These are phyloP conservation scores for Didymodactylos carnosus DNA, from an alignment of 2,888 invertebrate genomes.

Conservation along the genomic window DNA sequence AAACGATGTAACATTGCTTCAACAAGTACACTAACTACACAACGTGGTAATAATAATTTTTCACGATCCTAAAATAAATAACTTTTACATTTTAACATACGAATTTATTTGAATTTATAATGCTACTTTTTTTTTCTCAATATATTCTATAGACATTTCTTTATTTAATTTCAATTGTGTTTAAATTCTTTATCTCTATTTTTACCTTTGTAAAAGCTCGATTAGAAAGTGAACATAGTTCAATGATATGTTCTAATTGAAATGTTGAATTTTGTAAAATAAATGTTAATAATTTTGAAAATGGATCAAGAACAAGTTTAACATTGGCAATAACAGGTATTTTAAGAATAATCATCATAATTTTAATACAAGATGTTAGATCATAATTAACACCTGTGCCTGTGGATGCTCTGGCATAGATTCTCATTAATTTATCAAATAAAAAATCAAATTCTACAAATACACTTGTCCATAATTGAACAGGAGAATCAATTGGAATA, in stretches of 20 bases:
- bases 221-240: constrained; percentile 70
- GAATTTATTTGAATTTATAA: background rate
- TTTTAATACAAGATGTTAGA: constrained; percentile 32
- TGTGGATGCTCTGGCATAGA: constrained; percentile 20
- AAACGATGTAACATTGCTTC: constrained; percentile 87
- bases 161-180: background rate
- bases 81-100: no score
- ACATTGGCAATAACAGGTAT: constrained; percentile 61
- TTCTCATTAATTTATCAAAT: constrained; percentile 43
- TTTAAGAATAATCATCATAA: constrained; percentile 44
- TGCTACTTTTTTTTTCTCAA: background rate
- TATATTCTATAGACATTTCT: background rate
- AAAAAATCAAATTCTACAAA: constrained; percentile 66
- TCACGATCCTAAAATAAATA: constrained; percentile 55
- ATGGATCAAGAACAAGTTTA: constrained; percentile 75
- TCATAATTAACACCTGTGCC: constrained; percentile 24
- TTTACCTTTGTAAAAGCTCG: constrained; percentile 58
- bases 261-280: constrained; percentile 70
- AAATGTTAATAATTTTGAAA: constrained; percentile 76
- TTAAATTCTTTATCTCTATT: background rate
- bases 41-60: constrained; percentile 69
- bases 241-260: constrained; percentile 49
- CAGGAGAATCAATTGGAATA: constrained; percentile 54
- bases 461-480: constrained; percentile 56
- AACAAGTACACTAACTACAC: constrained; percentile 75